These are phyloP conservation scores for Erinaceus europaeus DNA, from an alignment of 2,113 vertebrate species.

Conservation along the genomic window DNA sequence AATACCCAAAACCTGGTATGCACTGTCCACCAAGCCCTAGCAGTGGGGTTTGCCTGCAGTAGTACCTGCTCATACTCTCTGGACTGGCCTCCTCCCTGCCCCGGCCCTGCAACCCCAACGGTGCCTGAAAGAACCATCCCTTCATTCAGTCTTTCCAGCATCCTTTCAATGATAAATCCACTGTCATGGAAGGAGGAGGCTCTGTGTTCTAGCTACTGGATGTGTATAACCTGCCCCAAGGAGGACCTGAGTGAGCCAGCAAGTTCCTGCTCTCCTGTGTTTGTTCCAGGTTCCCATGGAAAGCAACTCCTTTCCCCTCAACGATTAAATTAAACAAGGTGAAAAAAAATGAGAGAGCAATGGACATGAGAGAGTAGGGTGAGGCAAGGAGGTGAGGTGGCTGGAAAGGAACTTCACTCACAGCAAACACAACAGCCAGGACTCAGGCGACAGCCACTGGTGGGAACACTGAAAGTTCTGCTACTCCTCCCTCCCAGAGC, in stretches of 20 bases:
- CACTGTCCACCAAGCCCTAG: rapidly evolving
- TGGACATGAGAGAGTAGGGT: background rate
- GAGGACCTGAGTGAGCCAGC: background rate
- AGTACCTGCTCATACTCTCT: rapidly evolving
- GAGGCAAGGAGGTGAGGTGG: background rate
- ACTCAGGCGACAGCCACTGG: conserved; percentile 64
- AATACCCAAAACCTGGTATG: background rate
- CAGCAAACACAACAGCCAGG: background rate
- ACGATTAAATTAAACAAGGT: background rate
- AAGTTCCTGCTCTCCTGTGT: background rate
- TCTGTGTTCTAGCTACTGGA: background rate
- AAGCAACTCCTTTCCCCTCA: background rate
- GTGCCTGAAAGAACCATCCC: rapidly evolving
- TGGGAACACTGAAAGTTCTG: conserved; percentile 76
- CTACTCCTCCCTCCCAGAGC: conserved; percentile 64
- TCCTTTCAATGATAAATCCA: background rate
- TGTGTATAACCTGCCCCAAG: rapidly evolving
- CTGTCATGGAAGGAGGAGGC: rapidly evolving
- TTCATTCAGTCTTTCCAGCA: background rate
- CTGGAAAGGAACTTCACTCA: background rate
- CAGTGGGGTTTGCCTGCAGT: rapidly evolving
- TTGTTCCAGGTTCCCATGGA: background rate
- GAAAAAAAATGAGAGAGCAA: background rate
- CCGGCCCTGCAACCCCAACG: rapidly evolving
- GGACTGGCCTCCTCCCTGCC: background rate